Percentiles rank a stretch among this genome's conserved stretches.
These are phyloP conservation scores for Emydoidea blandingii DNA, from an alignment of 2,797 vertebrate genomes.

Conservation along the genomic window DNA sequence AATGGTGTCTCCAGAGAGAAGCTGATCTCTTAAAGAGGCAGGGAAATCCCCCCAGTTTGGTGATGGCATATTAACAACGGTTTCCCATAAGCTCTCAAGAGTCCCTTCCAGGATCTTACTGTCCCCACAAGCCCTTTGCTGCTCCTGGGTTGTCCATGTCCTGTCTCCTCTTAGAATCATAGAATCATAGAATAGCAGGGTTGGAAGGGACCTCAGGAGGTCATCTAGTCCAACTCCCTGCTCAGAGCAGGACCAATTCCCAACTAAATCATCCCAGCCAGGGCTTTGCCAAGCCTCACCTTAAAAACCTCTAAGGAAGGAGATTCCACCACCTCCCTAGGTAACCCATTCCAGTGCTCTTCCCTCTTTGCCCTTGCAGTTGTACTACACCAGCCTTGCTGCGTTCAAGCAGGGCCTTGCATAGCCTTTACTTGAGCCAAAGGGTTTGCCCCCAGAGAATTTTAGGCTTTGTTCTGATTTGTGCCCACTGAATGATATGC, in stretches of 20 bases:
- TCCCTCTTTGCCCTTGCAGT: fast-evolving
- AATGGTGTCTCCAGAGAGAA: neutral
- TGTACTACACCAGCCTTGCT: fast-evolving
- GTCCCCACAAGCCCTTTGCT: neutral
- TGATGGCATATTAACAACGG: neutral
- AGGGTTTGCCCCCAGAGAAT: neutral
- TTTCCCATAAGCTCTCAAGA: neutral
- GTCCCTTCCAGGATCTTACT: neutral
- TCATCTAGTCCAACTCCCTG: no score
- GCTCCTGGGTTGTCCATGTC: neutral
- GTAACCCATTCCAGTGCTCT: neutral
- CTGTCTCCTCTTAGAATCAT: neutral
- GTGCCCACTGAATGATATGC: neutral
- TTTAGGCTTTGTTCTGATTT: neutral
- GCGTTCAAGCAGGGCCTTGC: neutral
- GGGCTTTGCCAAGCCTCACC: no score
- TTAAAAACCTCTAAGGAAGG: no score
- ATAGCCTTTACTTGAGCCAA: neutral
- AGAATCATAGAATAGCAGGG: no score
- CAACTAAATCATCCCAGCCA: no score
- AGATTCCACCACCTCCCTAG: no score
- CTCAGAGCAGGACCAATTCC: no score
- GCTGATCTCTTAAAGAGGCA: fast-evolving
- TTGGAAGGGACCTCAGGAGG: no score
- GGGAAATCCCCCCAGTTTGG: neutral